Evolutionary conservation across 2,888 invertebrate genomes (phyloP).

Genomic region (Caenorhabditis japonica): DNA sequence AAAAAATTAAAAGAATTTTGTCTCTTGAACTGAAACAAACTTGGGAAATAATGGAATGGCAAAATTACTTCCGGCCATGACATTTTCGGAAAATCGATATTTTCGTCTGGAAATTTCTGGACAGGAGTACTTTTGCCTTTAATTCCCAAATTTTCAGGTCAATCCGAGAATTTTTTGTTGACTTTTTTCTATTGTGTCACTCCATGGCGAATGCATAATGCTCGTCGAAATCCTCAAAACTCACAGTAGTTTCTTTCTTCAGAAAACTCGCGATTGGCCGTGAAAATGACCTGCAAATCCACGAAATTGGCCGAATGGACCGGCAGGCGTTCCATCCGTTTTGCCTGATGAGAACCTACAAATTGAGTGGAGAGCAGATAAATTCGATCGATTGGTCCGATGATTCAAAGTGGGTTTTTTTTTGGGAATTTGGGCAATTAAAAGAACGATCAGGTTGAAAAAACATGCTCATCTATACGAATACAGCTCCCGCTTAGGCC

Average conservation of each 20-base stretch:
- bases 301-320: slow-evolving; percentile 85
- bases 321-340: slow-evolving; percentile 87
- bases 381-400: slow-evolving; percentile 92
- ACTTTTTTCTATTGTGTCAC: neutral
- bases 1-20: slow-evolving; percentile 7
- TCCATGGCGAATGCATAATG: too few relatives aligned
- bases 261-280: slow-evolving; percentile 89
- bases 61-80: too few relatives aligned
- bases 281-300: slow-evolving; percentile 85
- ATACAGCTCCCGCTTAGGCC: too few relatives aligned
- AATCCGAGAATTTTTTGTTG: neutral
- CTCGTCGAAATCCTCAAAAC: too few relatives aligned
- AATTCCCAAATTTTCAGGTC: too few relatives aligned
- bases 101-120: too few relatives aligned
- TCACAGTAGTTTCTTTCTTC: too few relatives aligned
- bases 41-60: too few relatives aligned
- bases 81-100: too few relatives aligned
- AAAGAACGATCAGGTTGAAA: neutral
- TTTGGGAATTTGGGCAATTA: neutral
- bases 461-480: too few relatives aligned
- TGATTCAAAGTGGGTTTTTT: slow-evolving; percentile 84
- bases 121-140: too few relatives aligned
- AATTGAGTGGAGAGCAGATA: slow-evolving; percentile 87
- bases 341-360: slow-evolving; percentile 86
- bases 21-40: too few relatives aligned